Conservation (phyloP, 2,113 vertebrate genomes). For the Campylomormyrus tamandua region DNA sequence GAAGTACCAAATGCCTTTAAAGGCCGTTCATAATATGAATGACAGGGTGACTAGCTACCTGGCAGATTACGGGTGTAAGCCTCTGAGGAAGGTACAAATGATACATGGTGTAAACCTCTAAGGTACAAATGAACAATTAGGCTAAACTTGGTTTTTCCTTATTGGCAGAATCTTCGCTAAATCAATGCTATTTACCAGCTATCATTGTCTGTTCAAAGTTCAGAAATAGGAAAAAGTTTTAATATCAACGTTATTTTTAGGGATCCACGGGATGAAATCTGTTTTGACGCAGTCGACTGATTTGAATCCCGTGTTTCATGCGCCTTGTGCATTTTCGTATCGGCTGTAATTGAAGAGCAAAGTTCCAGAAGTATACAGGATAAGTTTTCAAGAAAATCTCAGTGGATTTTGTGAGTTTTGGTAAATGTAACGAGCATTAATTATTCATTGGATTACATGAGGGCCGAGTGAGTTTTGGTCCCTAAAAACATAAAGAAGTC, state of each 20-base stretch:
- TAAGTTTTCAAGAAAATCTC: background rate
- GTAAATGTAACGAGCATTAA: background rate
- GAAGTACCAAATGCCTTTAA: slow-evolving; percentile 67
- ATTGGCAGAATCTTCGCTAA: background rate
- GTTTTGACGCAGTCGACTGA: background rate
- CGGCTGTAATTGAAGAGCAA: background rate
- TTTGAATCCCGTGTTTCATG: background rate
- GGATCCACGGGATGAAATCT: background rate
- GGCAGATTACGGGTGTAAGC: slow-evolving; percentile 53
- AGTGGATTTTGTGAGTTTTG: background rate
- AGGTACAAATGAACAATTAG: slow-evolving; percentile 26
- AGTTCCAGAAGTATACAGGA: background rate
- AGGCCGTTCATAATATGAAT: slow-evolving; percentile 66
- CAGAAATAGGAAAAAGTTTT: background rate
- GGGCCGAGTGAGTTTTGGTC: background rate
- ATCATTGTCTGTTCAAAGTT: background rate
- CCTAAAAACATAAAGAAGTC: background rate
- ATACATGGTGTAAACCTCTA: slow-evolving; percentile 40
- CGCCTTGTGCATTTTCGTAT: background rate
- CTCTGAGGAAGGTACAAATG: slow-evolving; percentile 34
- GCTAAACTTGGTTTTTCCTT: background rate
- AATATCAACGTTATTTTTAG: background rate
- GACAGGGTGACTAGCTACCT: slow-evolving; percentile 71
- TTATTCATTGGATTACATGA: background rate
- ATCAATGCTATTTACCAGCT: background rate